phyloP scores from a whole-genome alignment of 2,797 vertebrate species.

The Halcyon badia region DNA sequence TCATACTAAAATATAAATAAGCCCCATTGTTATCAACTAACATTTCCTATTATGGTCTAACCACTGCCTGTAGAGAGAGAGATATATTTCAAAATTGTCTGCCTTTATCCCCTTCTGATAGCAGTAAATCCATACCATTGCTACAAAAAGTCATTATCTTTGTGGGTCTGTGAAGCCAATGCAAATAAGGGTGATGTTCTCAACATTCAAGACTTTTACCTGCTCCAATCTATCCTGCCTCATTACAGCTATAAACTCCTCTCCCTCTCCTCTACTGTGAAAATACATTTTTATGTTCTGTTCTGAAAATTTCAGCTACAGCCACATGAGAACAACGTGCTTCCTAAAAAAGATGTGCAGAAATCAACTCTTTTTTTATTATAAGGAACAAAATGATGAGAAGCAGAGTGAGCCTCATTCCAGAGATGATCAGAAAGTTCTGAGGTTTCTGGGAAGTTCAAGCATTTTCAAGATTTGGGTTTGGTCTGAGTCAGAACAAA shows the following conservation, averaged over 20 bases:
- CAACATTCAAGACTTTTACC: neutral
- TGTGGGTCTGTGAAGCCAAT: neutral
- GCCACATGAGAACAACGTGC: neutral
- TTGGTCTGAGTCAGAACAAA: slow-evolving; percentile 20
- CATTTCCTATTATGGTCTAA: neutral
- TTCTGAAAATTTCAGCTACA: neutral
- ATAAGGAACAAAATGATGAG: neutral
- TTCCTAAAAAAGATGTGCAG: neutral
- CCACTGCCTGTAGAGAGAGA: neutral
- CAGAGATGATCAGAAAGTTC: neutral
- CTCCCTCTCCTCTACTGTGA: neutral
- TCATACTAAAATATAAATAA: neutral
- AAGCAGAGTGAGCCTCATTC: neutral
- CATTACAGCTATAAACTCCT: neutral
- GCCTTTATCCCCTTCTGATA: neutral
- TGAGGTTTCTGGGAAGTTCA: slow-evolving; percentile 21
- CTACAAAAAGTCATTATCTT: neutral
- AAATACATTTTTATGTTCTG: neutral
- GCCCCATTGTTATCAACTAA: neutral
- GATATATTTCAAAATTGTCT: neutral
- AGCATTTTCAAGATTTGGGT: accelerated
- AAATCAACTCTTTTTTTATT: neutral
- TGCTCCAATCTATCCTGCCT: neutral
- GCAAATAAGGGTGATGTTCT: neutral
- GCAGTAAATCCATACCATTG: neutral